phyloP scores from a whole-genome alignment of 2,797 vertebrate genomes.

The Ceryle rudis region DNA sequence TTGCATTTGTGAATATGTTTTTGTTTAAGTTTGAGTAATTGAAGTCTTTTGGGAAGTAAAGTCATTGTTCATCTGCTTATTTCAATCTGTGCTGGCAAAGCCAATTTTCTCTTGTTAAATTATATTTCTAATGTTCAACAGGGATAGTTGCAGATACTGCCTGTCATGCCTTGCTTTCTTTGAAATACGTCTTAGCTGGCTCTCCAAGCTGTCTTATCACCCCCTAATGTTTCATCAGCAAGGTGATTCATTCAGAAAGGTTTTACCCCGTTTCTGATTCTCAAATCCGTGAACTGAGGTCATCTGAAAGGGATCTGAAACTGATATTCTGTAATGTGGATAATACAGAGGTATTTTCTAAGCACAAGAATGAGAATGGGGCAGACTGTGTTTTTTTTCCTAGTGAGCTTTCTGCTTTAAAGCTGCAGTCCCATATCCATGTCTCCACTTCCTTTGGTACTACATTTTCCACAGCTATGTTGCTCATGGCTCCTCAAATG shows the following conservation, averaged over 20 bases:
- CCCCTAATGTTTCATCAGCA: slow-evolving; percentile 11
- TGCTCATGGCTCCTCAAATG: background rate
- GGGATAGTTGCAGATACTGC: slow-evolving; percentile 55
- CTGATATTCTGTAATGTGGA: background rate
- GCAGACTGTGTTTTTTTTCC: background rate
- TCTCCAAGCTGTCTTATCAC: slow-evolving; percentile 32
- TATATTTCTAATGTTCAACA: slow-evolving; percentile 68
- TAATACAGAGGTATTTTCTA: background rate
- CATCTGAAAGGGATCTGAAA: background rate
- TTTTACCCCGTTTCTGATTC: slow-evolving; percentile 15
- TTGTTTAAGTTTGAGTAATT: slow-evolving; percentile 69
- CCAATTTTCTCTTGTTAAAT: slow-evolving; percentile 70
- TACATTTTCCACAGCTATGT: background rate
- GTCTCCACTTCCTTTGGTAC: background rate
- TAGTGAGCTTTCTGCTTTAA: background rate
- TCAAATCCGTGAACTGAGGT: background rate
- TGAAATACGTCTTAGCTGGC: slow-evolving; percentile 39
- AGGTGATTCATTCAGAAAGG: slow-evolving; percentile 8
- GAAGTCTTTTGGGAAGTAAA: slow-evolving; percentile 71
- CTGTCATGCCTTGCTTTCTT: slow-evolving; percentile 59
- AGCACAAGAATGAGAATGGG: background rate
- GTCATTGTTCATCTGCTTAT: slow-evolving; percentile 72
- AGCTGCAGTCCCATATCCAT: background rate
- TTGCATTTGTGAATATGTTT: slow-evolving; percentile 41
- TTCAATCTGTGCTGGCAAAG: slow-evolving; percentile 69